These are phyloP conservation scores for Triplophysa dalaica DNA, from an alignment of 2,113 vertebrate genomes.

Conservation along the genomic window DNA sequence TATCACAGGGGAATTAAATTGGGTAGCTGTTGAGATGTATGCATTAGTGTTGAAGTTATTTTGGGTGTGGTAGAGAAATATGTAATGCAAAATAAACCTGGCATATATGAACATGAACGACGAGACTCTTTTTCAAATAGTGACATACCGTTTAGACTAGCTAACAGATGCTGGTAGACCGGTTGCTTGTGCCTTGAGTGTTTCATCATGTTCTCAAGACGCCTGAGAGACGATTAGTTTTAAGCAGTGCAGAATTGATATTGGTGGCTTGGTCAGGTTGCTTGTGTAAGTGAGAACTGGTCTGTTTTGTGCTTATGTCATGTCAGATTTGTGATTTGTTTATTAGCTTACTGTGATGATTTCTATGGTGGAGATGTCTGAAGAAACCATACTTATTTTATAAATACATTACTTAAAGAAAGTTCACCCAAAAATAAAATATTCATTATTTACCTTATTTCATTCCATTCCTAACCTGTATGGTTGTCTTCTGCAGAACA, in stretches of 20 bases:
- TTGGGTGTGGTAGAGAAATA: neutral
- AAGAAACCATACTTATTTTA: too few species aligned
- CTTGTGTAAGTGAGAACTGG: neutral
- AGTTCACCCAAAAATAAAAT: too few species aligned
- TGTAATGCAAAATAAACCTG: too few species aligned
- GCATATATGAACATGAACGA: neutral
- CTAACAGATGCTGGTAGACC: neutral
- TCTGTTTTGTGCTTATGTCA: neutral
- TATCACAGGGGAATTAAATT: neutral
- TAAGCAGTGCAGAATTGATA: neutral
- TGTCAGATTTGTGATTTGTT: neutral
- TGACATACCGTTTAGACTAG: neutral
- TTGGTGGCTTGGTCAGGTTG: too few species aligned
- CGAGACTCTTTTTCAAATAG: neutral
- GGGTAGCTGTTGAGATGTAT: neutral
- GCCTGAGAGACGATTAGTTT: neutral
- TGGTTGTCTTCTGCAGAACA: too few species aligned
- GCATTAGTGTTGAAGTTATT: neutral
- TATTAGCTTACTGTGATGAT: neutral
- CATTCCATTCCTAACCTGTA: too few species aligned
- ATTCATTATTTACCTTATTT: too few species aligned
- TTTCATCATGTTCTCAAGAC: neutral
- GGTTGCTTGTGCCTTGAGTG: too few species aligned
- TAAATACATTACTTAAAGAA: too few species aligned
- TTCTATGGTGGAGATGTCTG: neutral